A percentile compares a stretch with the other conserved stretches of the same genome.
These are phyloP conservation scores for Cottoperca gobio DNA, from an alignment of 2,797 vertebrate genomes.

Conservation along the genomic window DNA sequence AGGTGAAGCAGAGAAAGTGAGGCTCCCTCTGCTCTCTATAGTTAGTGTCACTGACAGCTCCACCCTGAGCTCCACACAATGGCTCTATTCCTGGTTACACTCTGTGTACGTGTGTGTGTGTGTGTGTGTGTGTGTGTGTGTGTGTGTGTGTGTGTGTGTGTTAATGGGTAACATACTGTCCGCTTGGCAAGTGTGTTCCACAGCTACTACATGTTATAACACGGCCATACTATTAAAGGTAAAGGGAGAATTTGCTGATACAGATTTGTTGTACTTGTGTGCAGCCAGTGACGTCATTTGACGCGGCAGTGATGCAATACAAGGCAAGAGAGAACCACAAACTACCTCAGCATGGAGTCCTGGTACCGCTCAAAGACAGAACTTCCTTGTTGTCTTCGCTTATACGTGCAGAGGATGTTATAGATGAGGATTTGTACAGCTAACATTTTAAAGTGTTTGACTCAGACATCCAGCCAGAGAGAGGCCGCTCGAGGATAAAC, in stretches of 20 bases:
- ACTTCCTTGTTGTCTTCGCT: no score
- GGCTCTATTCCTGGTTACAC: conserved; percentile 62
- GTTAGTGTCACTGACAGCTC: conserved; percentile 64
- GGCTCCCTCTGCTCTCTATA: conserved; percentile 45
- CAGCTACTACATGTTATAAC: not conserved
- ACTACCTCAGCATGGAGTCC: no score
- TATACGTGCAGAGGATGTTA: no score
- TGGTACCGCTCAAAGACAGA: no score
- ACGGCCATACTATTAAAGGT: not conserved
- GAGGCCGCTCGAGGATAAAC: no score
- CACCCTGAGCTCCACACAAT: conserved; percentile 67
- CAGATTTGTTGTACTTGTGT: no score
- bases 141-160: not conserved
- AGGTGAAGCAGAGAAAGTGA: conserved; percentile 25
- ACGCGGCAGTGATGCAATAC: no score
- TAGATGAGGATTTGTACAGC: no score
- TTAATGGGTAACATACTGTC: conserved; percentile 37
- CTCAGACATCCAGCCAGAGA: no score
- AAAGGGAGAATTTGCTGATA: not conserved
- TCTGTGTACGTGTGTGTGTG: conserved; percentile 38
- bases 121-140: conserved; percentile 27
- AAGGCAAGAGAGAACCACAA: no score
- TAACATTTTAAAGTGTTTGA: no score
- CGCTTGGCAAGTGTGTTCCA: not conserved
- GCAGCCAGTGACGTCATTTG: no score